Conservation (phyloP, 2,888 invertebrate species). For the Hylaea fasciaria region DNA sequence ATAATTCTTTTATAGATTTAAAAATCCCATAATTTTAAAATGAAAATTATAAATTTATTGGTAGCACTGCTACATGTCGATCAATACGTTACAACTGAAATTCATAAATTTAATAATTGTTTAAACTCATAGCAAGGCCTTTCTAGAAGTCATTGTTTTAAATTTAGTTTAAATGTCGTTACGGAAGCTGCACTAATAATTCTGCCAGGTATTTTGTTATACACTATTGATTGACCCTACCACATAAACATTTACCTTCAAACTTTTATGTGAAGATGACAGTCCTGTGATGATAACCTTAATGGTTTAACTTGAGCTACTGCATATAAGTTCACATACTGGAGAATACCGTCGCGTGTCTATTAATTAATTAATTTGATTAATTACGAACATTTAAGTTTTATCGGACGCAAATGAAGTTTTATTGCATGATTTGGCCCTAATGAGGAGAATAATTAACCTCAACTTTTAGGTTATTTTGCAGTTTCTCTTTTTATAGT, state of each 20-base stretch:
- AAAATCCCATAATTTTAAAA: no score
- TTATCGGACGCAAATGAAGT: constrained; percentile 22
- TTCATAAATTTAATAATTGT: no score
- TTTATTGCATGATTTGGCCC: constrained; percentile 4
- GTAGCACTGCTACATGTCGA: no score
- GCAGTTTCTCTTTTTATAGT: not conserved
- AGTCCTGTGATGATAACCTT: not conserved
- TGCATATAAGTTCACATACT: constrained; percentile 3
- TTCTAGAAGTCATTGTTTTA: no score
- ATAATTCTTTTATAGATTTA: no score
- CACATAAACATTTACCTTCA: not conserved
- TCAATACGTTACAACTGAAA: no score
- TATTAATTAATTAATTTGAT: constrained; percentile 33
- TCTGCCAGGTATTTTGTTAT: no score
- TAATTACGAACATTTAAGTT: constrained; percentile 29
- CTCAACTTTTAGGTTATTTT: not conserved
- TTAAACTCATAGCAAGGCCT: no score
- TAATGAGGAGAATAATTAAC: constrained; percentile 14
- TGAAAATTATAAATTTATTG: no score
- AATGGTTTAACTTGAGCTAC: not conserved
- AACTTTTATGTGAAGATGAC: not conserved
- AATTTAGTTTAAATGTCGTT: no score
- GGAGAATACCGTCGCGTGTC: not conserved
- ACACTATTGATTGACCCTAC: no score
- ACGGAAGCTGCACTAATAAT: no score